Evolutionary conservation across 2,888 invertebrate genomes (phyloP), one percentile per base, ranked within the genome.

Genomic region (Chloroclystis v-ata): DNA sequence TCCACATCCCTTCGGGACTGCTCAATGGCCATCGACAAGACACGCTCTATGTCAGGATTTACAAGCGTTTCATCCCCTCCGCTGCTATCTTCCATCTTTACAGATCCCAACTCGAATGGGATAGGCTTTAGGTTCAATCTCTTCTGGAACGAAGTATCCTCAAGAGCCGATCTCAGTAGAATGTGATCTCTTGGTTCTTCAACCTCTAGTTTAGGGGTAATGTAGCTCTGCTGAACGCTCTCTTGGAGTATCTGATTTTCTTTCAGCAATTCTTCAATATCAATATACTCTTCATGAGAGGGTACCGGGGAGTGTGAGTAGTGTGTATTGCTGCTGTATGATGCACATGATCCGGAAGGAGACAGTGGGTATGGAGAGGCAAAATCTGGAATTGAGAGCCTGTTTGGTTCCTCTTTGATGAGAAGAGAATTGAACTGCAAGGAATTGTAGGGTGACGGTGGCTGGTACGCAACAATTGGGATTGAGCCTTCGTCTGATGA

Each of bases 1-100:
- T 94, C 94, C 41, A 96, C 94, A 73, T 96, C 96, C 69, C 94
- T 92, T 65, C 93, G 93, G 59, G 95, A 92, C 75, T 96, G 94
- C 72, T 96, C 95, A 63, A 96, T 94, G 20, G 96, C 96, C 82
- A 96, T 89, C 52, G 93, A 94, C 42, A 95, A 89, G 26, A 95
- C 94, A 10, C 94, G 93, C 73, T 95, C 95, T 59, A 95, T 94
- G 64, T 93, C 93, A 61, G 93, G 94, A 40, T 93, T 90, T 40
- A 91, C 91, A 37, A 92, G 78, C 41, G 90, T 88, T 12, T 89
- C 89, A 43, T 86, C 87, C 10, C 86, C 88, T 47, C 89, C 90
- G 53, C 91, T 92, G 47, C 90, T 90, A 56, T 92, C 90, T 66
- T 93, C 93, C 92, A 93, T 93, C 72, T 91, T 91, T 9, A 91